Conservation (phyloP, 1,140 invertebrate genomes). For the Oreohelix idahoensis region DNA sequence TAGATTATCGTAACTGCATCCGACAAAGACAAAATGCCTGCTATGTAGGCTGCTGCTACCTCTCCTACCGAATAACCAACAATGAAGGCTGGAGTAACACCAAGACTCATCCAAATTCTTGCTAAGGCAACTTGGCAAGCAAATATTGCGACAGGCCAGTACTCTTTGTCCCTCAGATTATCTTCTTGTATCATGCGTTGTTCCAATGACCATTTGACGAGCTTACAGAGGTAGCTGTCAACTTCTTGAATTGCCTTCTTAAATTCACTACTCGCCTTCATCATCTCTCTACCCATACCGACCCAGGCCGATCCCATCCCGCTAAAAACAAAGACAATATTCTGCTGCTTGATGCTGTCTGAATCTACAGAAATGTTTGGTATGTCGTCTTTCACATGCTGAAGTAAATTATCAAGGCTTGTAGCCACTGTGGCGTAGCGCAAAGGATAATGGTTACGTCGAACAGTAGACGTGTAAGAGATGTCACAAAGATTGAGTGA, state of each 20-base stretch:
- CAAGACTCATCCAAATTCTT: slow-evolving; percentile 49
- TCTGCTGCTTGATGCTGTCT: neutral
- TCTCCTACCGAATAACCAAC: slow-evolving; percentile 64
- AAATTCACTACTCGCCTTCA: slow-evolving; percentile 40
- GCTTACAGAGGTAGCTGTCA: slow-evolving; percentile 43
- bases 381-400: neutral
- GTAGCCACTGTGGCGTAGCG: slow-evolving; percentile 38
- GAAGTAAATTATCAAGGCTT: slow-evolving; percentile 32
- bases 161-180: slow-evolving; percentile 47
- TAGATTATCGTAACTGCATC: slow-evolving; percentile 58
- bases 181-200: slow-evolving; percentile 30
- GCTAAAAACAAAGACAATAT: slow-evolving; percentile 57
- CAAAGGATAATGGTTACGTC: slow-evolving; percentile 44
- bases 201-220: slow-evolving; percentile 48
- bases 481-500: slow-evolving; percentile 33
- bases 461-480: slow-evolving; percentile 49
- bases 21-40: slow-evolving; percentile 50
- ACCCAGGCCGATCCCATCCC: slow-evolving; percentile 57
- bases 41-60: slow-evolving; percentile 57
- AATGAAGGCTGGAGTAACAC: slow-evolving; percentile 53
- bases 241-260: slow-evolving; percentile 44
- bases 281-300: slow-evolving; percentile 53
- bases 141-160: slow-evolving; percentile 58
- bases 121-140: slow-evolving; percentile 57
- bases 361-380: neutral